Conservation (phyloP, 2,113 vertebrate genomes). For the Tenrec ecaudatus region DNA sequence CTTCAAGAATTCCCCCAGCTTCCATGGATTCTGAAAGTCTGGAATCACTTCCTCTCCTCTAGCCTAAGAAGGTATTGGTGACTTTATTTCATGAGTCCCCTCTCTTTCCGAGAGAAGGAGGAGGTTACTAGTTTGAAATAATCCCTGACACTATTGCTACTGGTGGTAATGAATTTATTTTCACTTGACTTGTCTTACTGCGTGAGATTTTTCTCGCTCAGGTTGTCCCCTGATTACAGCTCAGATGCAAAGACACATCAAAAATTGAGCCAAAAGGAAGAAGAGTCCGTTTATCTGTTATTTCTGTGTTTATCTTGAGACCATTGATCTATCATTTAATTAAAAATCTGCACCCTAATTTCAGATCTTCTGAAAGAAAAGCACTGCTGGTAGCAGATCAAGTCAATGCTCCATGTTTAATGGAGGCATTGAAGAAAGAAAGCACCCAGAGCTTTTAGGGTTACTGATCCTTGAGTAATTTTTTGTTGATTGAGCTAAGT, state of each 20-base stretch:
- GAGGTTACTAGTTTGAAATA: neutral
- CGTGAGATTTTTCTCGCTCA: conserved; percentile 38
- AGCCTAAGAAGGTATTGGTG: neutral
- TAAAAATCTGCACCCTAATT: neutral
- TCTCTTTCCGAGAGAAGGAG: neutral
- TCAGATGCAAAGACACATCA: conserved; percentile 12
- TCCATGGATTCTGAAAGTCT: neutral
- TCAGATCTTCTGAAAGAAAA: conserved; percentile 20
- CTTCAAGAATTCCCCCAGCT: neutral
- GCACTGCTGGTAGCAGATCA: neutral
- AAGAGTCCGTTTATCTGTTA: neutral
- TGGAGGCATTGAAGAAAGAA: neutral
- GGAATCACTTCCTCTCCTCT: neutral
- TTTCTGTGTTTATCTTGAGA: neutral
- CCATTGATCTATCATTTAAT: neutral
- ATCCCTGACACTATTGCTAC: neutral
- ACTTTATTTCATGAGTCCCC: conserved; percentile 13
- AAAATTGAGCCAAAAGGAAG: conserved; percentile 52
- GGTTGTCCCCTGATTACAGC: neutral
- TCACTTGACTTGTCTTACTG: neutral
- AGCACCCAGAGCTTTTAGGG: neutral
- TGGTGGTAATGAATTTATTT: conserved; percentile 17
- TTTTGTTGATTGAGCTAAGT: neutral
- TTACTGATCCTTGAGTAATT: neutral
- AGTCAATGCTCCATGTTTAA: neutral